These are phyloP conservation scores for Prunella strophiata DNA, from an alignment of 2,797 vertebrate species.

Conservation along the genomic window DNA sequence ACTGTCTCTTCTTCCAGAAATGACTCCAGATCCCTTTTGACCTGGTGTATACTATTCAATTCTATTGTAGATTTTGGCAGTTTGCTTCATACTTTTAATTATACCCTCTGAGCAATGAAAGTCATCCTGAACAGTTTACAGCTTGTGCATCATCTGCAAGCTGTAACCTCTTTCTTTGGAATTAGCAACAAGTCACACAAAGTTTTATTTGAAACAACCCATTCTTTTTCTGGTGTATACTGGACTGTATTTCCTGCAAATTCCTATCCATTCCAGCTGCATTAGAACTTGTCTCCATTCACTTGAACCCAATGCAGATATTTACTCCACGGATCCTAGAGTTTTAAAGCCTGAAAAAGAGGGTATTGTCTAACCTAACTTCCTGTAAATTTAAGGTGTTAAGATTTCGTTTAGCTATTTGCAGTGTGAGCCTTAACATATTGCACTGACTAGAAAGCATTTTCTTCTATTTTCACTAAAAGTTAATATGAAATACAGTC, in stretches of 20 bases:
- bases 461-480: neutral
- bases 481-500: neutral
- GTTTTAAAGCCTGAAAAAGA: neutral
- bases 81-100: constrained; percentile 63
- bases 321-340: neutral
- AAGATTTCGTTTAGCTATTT: neutral
- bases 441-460: neutral
- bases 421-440: neutral
- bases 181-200: constrained; percentile 44
- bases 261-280: constrained; percentile 38
- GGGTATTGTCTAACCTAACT: neutral
- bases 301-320: neutral
- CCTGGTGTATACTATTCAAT: constrained; percentile 47
- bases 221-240: constrained; percentile 56
- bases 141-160: neutral
- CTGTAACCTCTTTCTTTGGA: neutral
- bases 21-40: constrained; percentile 65
- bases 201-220: constrained; percentile 61
- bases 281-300: neutral
- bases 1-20: constrained; percentile 68
- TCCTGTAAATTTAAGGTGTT: neutral
- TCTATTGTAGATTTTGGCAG: constrained; percentile 64
- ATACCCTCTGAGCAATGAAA: constrained; percentile 42
- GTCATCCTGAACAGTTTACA: constrained; percentile 31
- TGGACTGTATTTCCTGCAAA: constrained; percentile 11